phyloP scores from a whole-genome alignment of 1,140 invertebrate genomes.

The Branchinecta lindahli region DNA sequence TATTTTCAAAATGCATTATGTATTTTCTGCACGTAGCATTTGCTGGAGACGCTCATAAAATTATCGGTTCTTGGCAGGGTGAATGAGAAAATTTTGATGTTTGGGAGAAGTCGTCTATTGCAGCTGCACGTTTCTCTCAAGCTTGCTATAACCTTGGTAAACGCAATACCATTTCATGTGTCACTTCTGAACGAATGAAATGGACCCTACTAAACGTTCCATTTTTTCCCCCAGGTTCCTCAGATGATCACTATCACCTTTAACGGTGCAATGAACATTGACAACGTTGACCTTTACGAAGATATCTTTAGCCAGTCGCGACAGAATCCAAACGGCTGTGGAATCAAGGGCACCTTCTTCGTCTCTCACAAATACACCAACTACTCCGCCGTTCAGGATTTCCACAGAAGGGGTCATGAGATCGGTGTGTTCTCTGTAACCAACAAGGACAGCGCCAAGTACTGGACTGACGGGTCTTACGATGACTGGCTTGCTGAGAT shows the following conservation, averaged over 20 bases:
- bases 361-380: slow-evolving; percentile 91
- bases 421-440: slow-evolving; percentile 86
- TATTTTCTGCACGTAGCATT: too few relatives aligned
- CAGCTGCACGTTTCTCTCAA: too few relatives aligned
- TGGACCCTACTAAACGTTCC: neutral
- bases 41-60: too few relatives aligned
- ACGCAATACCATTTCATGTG: too few relatives aligned
- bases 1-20: too few relatives aligned
- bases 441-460: slow-evolving; percentile 73
- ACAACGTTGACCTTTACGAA: slow-evolving; percentile 81
- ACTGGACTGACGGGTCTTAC: slow-evolving; percentile 71
- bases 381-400: slow-evolving; percentile 77
- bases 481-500: slow-evolving; percentile 90
- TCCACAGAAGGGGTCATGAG: slow-evolving; percentile 81
- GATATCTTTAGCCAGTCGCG: slow-evolving; percentile 72
- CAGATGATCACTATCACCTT: slow-evolving; percentile 91
- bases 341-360: slow-evolving; percentile 85
- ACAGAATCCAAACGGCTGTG: slow-evolving; percentile 81
- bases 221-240: slow-evolving; percentile 43
- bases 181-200: too few relatives aligned
- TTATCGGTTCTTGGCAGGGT: too few relatives aligned
- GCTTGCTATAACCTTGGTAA: too few relatives aligned
- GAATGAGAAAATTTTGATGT: too few relatives aligned
- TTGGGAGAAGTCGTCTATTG: too few relatives aligned
- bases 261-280: slow-evolving; percentile 83